A percentile compares a stretch with the other conserved stretches of the same genome.
phyloP scores from a whole-genome alignment of 2,113 vertebrate genomes.

The Pogonocichla stellata region DNA sequence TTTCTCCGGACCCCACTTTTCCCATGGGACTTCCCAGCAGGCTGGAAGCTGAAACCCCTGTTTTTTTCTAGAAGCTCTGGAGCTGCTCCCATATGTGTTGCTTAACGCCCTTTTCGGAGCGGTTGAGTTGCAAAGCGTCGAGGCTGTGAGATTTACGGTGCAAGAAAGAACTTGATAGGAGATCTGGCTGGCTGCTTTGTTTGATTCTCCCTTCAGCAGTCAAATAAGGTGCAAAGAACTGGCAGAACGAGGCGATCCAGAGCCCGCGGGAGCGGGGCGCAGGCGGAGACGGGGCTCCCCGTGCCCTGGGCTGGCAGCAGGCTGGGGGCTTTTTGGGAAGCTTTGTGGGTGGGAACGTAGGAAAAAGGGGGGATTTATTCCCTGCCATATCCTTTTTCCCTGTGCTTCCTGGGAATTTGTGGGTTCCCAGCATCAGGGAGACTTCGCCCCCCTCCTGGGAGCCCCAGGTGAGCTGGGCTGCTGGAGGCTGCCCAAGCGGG shows the following conservation, averaged over 20 bases:
- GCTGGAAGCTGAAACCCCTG: neutral
- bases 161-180: constrained; percentile 75
- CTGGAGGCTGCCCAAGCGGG: neutral
- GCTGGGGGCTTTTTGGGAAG: neutral
- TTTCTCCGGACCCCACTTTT: neutral
- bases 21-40: neutral
- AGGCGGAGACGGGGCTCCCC: constrained; percentile 26
- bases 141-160: constrained; percentile 55
- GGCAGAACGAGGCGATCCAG: constrained; percentile 65
- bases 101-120: constrained; percentile 43
- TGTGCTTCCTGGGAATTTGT: neutral
- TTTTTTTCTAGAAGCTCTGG: neutral
- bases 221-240: constrained; percentile 74
- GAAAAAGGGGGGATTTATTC: neutral
- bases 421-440: neutral
- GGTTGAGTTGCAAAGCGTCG: constrained; percentile 13
- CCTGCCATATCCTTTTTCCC: neutral
- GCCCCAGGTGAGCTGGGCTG: neutral
- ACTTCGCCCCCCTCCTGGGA: neutral
- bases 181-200: constrained; percentile 63
- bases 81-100: constrained; percentile 16
- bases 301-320: neutral
- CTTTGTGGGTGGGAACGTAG: neutral
- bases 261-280: constrained; percentile 26
- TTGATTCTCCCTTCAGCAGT: constrained; percentile 62